Base-by-base conservation (phyloP, 2,888 invertebrate species). In the Limenitis camilla region DNA sequence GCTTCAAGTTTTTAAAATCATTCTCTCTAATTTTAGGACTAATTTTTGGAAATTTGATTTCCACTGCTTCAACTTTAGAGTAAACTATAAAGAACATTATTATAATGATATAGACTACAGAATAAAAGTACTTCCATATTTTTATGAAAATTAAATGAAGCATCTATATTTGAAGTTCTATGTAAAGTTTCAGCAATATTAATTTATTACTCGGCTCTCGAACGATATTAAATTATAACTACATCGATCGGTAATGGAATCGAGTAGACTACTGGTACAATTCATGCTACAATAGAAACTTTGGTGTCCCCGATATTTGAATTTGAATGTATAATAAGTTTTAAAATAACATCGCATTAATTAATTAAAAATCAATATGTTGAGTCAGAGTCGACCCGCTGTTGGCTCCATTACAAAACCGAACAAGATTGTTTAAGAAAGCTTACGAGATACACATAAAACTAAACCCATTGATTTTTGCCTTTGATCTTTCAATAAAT, bases 311-410 rank as follows among this genome's bases (percentile, higher is more conserved):
- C 53, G 47, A 61, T 57, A 48, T 40, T 46, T 48, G n/a, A 44
- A 56, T 55, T 52, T 43, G 11, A 40, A 56, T 56, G 53, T 47
- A 49, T 51, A 57, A 51, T 55, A 38, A 42, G 40, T 52, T 58
- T 60, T 52, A 59, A 55, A 52, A 49, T 55, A 52, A 42, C 53
- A 44, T 49, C 51, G 40, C 40, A 35, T 49, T 41, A 28, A 52
- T 52, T 60, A 60, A 61, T 58, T 53, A 54, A 58, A 60, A 63
- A 61, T 60, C 58, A 59, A 63, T 63, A 64, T 10, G n/a, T 35
- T 52, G 52, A 58, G 39, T 43, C 51, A 44, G 32, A 36, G 36
- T 35, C 31, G 28, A 35, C 7, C 10, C 35, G 51, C 27, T 42
- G 41, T 30, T 51, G 35, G 43, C 40, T 49, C 28, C 10, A 36